These are phyloP conservation scores for Lacerta bilineata DNA, from an alignment of 2,797 vertebrate genomes.

Conservation along the genomic window DNA sequence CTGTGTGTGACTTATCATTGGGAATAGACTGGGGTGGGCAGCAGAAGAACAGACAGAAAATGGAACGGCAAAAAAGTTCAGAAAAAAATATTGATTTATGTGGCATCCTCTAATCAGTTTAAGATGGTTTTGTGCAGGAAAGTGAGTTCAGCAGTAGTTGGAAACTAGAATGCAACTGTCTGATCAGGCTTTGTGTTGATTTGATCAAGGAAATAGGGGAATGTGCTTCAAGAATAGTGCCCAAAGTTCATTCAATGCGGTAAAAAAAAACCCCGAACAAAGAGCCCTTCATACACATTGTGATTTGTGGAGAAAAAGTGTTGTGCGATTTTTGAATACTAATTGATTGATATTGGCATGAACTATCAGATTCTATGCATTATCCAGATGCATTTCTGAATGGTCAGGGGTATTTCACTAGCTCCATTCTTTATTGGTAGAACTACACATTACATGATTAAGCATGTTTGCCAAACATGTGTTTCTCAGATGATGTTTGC, in stretches of 20 bases:
- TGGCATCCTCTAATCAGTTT: background rate
- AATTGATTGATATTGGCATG: background rate
- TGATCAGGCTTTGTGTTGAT: background rate
- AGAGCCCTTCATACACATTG: background rate
- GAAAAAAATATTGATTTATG: background rate
- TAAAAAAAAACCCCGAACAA: background rate
- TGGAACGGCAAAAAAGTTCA: background rate
- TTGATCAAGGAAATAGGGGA: background rate
- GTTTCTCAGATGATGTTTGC: background rate
- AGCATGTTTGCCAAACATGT: background rate
- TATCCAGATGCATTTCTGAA: background rate
- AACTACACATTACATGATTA: background rate
- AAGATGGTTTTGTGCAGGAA: background rate
- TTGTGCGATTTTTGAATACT: background rate
- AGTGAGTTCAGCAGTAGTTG: background rate
- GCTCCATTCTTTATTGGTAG: background rate
- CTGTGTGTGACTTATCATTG: background rate
- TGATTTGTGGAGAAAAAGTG: background rate
- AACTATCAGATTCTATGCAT: background rate
- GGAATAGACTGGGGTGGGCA: background rate
- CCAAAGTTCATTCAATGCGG: background rate
- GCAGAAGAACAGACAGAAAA: fast-evolving
- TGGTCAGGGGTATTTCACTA: background rate
- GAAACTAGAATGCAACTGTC: background rate
- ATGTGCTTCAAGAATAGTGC: background rate